Evolutionary conservation across 2,888 invertebrate genomes (phyloP).

Genomic region (Thecocarcelia acutangulata): DNA sequence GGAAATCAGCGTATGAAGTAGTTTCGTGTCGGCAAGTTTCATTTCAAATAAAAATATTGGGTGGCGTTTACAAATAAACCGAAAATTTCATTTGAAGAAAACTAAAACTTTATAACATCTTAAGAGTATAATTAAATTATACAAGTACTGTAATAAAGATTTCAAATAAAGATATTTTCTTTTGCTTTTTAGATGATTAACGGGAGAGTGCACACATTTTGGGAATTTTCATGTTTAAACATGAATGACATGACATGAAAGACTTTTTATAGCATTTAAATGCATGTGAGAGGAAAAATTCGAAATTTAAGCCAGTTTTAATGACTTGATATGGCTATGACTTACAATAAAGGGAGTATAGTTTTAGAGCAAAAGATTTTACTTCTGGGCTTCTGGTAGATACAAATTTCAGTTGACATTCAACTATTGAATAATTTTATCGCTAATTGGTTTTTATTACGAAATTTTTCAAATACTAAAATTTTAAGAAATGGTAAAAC

Average conservation of each 20-base stretch:
- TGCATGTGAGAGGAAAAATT: no score
- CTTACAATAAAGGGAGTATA: no score
- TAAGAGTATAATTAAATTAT: conserved; percentile 51
- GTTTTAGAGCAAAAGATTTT: no score
- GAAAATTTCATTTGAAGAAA: conserved; percentile 21
- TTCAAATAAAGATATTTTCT: conserved; percentile 53
- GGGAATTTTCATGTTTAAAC: background rate
- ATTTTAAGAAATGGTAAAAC: no score
- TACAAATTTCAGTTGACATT: no score
- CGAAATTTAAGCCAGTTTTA: no score
- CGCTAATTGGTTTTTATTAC: no score
- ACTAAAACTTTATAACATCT: conserved; percentile 42
- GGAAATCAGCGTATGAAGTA: conserved; percentile 25
- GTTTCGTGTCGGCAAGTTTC: conserved; percentile 55
- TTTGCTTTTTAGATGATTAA: conserved; percentile 24
- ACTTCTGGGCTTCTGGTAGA: no score
- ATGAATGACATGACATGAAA: background rate
- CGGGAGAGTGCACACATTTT: conserved; percentile 18
- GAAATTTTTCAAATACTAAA: no score
- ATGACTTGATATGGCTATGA: no score
- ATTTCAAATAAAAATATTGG: conserved; percentile 35
- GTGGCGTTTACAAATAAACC: conserved; percentile 52
- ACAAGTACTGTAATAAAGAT: conserved; percentile 53
- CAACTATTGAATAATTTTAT: no score
- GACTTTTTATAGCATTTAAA: no score